Percentiles rank a stretch among this genome's conserved stretches.
Evolutionary conservation across 2,888 invertebrate species (phyloP).

Genomic region (Gryllus longicercus): DNA sequence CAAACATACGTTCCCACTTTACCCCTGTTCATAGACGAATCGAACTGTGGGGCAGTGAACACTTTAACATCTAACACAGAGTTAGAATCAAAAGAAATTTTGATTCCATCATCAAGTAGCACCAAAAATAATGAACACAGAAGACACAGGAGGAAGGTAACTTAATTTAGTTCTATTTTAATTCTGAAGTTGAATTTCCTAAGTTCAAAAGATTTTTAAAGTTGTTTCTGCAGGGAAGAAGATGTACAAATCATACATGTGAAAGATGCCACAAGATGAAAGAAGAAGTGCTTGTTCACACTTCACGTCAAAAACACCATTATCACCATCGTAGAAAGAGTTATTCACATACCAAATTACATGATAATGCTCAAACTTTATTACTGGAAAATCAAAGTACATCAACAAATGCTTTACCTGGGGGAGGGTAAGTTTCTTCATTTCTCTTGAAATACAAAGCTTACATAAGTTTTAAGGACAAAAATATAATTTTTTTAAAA

Average conservation of each 20-base stretch:
- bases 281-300: conserved; percentile 28
- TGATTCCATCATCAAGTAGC: too few relatives aligned
- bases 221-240: not conserved
- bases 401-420: too few relatives aligned
- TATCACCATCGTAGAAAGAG: conserved; percentile 24
- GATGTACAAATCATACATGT: not conserved
- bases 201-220: not conserved
- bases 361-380: too few relatives aligned
- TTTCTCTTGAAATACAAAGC: too few relatives aligned
- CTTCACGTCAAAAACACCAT: conserved; percentile 19
- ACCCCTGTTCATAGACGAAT: not conserved
- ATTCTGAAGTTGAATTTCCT: too few relatives aligned
- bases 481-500: too few relatives aligned
- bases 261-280: conserved; percentile 11
- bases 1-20: not conserved
- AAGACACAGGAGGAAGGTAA: not conserved
- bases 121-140: not conserved
- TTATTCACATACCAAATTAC: not conserved
- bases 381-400: too few relatives aligned
- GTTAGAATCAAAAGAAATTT: too few relatives aligned
- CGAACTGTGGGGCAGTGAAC: not conserved
- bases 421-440: too few relatives aligned
- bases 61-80: not conserved
- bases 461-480: too few relatives aligned
- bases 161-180: too few relatives aligned